phyloP scores from a whole-genome alignment of 2,888 invertebrate genomes.

The Coleophora flavipennella region DNA sequence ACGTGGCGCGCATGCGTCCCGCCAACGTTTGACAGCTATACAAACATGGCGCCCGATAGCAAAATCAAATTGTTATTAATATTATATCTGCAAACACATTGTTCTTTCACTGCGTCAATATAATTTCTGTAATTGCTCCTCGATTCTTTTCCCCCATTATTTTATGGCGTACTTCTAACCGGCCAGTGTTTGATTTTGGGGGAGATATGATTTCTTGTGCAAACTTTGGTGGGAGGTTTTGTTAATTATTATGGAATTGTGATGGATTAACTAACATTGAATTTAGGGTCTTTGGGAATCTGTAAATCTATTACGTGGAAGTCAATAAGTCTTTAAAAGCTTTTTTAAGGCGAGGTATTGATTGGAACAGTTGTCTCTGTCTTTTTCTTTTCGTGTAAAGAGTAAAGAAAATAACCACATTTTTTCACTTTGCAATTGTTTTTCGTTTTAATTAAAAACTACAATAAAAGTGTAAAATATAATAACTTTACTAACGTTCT shows the following conservation, averaged over 20 bases:
- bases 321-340: too few species aligned
- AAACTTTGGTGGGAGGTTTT: constrained; percentile 21
- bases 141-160: constrained; percentile 37
- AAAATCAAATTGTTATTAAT: constrained; percentile 63
- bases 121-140: constrained; percentile 60
- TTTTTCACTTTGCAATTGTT: too few species aligned
- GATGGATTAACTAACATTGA: constrained; percentile 2
- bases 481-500: too few species aligned
- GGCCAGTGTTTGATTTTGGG: constrained; percentile 32
- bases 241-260: constrained; percentile 11
- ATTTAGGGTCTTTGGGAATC: too few species aligned
- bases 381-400: too few species aligned
- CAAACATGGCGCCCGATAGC: constrained; percentile 60
- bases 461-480: too few species aligned
- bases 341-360: too few species aligned
- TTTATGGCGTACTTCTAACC: constrained; percentile 31
- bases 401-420: too few species aligned
- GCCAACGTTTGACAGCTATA: constrained; percentile 57
- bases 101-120: constrained; percentile 55
- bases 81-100: constrained; percentile 55
- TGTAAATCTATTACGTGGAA: too few species aligned
- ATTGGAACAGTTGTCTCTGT: too few species aligned
- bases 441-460: too few species aligned
- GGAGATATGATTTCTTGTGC: constrained; percentile 33
- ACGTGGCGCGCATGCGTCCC: constrained; percentile 46